phyloP scores from a whole-genome alignment of 2,113 vertebrate species.

The Pachyramphus minor region DNA sequence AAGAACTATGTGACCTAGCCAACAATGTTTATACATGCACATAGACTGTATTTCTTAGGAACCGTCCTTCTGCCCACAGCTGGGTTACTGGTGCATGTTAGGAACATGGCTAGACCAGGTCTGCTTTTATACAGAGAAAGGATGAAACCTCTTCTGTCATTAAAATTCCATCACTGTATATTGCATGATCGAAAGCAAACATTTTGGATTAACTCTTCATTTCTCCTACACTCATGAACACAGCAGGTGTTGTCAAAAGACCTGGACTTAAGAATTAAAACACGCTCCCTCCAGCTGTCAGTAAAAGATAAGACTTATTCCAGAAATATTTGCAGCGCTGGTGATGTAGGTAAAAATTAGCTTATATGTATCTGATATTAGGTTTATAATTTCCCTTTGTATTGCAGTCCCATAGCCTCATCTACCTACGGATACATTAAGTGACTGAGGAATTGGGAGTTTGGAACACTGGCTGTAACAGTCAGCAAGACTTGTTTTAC shows the following conservation, averaged over 20 bases:
- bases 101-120: neutral
- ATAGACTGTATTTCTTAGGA: neutral
- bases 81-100: neutral
- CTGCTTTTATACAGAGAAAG: neutral
- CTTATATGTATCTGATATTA: neutral
- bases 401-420: neutral
- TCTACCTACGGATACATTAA: conserved; percentile 36
- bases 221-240: neutral
- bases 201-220: neutral
- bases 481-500: neutral
- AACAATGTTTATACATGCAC: neutral
- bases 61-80: neutral
- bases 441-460: neutral
- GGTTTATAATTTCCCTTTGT: neutral
- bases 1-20: neutral
- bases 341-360: neutral
- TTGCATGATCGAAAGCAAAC: neutral
- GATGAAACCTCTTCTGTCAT: neutral
- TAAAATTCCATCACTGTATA: neutral
- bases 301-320: neutral
- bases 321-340: neutral
- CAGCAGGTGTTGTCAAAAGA: neutral
- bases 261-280: neutral
- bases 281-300: neutral
- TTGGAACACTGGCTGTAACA: neutral